Base-by-base conservation (phyloP, 2,888 invertebrate genomes). In the Agrotis exclamationis region DNA sequence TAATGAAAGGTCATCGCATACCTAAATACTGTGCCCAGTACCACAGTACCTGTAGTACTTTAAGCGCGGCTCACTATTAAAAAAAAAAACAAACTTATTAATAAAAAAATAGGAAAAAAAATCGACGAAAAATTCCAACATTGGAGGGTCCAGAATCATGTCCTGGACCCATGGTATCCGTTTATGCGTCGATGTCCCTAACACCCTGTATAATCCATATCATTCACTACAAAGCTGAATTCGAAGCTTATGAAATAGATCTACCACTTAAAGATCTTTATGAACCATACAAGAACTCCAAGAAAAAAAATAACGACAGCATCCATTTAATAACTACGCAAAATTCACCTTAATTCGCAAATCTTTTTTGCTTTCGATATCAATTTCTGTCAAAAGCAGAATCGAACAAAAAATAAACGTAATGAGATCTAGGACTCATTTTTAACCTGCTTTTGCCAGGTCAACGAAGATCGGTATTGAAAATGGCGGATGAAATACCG, bases 381-480 rank as follows among this genome's bases (percentile, higher is more conserved):
- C 70, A 83, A 75, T 85, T 74, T 70, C 71, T 79, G 74, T 74
- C 75, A 70, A 60, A 72, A 62, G 69, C 71, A 79, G 74, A 58
- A 33, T 56, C 22, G 24, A 56, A 66, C 56, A 76, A 85, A 79
- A 84, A 79, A 65, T 65, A 67, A 83, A 82, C 74, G 65, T 85
- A 82, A 84, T 77, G 82, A 76, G 75, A 74, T 39, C 64, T 77
- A 70, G 70, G 67, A 24, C 57, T 71, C 72, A 82, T 85, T 82
- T 75, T 75, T 79, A 76, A 67, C 70, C 73, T 79, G 76, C 57
- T 63, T 56, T 57, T 57, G 56, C 74, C 64, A 71, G 81, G 80
- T 82, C 74, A 84, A 64, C 59, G 64, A 64, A 62, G 76, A 74
- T 79, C 67, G 58, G 39, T 76, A 83, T 84, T 72, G 68, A 70